Conservation (phyloP, 1,140 invertebrate species). For the Apis cerana region DNA sequence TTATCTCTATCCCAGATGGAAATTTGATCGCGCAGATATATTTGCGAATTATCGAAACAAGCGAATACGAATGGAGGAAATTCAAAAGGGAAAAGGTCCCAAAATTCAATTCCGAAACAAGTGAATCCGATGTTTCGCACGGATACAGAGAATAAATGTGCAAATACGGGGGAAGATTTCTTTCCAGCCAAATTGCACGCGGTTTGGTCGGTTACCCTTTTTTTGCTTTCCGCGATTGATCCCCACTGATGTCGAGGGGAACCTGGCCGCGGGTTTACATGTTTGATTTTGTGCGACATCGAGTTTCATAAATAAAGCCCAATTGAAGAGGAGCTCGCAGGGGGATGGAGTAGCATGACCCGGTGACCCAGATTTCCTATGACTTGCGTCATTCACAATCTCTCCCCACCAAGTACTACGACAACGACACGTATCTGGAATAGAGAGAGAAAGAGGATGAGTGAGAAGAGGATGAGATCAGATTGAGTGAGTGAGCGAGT, state of each 20-base stretch:
- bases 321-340: constrained; percentile 76
- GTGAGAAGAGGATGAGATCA: constrained; percentile 29
- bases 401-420: constrained; percentile 66
- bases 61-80: no score
- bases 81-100: no score
- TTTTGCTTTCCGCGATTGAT: neutral
- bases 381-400: constrained; percentile 80
- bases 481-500: constrained; percentile 30
- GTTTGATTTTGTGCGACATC: constrained; percentile 55
- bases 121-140: no score
- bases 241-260: neutral
- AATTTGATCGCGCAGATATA: no score
- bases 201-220: no score
- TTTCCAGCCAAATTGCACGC: no score
- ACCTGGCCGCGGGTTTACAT: constrained; percentile 35
- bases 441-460: constrained; percentile 44
- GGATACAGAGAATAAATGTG: no score
- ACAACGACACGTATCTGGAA: constrained; percentile 63
- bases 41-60: no score
- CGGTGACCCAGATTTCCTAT: constrained; percentile 79
- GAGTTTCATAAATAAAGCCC: constrained; percentile 77
- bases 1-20: no score
- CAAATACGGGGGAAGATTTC: no score
- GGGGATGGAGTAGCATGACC: constrained; percentile 74
- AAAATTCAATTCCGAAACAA: no score